A percentile compares a stretch with the other conserved stretches of the same genome.
Conservation (phyloP, 2,797 vertebrate species). For the Podargus strigoides region DNA sequence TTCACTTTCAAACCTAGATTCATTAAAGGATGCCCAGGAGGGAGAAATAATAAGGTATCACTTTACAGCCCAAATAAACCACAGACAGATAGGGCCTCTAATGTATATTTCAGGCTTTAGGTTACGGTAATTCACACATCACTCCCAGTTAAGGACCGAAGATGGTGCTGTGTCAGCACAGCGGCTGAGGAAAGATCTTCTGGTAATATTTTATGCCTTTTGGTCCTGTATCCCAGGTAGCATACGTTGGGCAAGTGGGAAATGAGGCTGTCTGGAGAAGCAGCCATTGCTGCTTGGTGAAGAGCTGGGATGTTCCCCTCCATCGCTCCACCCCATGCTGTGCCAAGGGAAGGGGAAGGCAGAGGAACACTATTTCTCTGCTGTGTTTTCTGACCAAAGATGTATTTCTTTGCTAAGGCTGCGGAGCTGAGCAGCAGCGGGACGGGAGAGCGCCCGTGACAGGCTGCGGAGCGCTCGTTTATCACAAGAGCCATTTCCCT, state of each 20-base stretch:
- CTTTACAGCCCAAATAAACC: conserved; percentile 80
- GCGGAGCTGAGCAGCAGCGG: neutral
- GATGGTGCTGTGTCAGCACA: conserved; percentile 73
- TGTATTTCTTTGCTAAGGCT: neutral
- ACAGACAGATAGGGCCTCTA: conserved; percentile 65
- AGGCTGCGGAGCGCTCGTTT: neutral
- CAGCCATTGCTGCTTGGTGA: fast-evolving
- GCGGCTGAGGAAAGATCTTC: conserved; percentile 51
- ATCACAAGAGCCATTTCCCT: conserved; percentile 57
- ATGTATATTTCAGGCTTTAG: conserved; percentile 70
- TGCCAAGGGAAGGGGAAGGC: neutral
- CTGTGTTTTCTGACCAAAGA: neutral
- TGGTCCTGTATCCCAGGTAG: conserved; percentile 14
- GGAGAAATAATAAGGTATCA: conserved; percentile 75
- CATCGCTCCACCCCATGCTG: fast-evolving
- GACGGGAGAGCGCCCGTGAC: neutral
- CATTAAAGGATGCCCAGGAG: conserved; percentile 76
- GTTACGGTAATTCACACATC: conserved; percentile 75
- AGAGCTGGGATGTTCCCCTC: neutral
- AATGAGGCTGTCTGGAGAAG: neutral
- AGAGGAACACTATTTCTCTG: neutral
- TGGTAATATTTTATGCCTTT: conserved; percentile 58
- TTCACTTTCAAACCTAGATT: conserved; percentile 76
- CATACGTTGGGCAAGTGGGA: fast-evolving
- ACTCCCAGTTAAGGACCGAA: conserved; percentile 68